These are phyloP conservation scores for Sprattus sprattus DNA, from an alignment of 2,113 vertebrate genomes.

Conservation along the genomic window DNA sequence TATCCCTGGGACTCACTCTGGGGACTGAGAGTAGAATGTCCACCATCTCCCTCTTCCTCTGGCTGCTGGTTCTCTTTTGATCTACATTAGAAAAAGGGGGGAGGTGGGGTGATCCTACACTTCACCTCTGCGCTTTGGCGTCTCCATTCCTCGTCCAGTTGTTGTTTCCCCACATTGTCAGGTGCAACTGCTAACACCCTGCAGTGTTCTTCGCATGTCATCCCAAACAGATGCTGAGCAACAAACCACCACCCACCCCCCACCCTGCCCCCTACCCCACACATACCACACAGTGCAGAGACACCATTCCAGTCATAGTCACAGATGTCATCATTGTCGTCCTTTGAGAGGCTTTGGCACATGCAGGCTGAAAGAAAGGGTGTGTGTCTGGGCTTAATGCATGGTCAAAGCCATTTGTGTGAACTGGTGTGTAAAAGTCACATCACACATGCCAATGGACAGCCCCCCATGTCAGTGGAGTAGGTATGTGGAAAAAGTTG, in stretches of 20 bases:
- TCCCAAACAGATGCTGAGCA: not conserved
- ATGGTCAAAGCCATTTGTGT: not conserved
- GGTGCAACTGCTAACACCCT: constrained; percentile 9
- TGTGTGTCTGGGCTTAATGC: not conserved
- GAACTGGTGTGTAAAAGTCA: not conserved
- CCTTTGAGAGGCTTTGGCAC: not conserved
- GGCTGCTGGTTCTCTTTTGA: not conserved
- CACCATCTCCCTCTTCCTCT: not conserved
- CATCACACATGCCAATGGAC: not conserved
- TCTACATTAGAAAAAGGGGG: not conserved
- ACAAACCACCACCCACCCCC: constrained; percentile 27
- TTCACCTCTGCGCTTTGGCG: not conserved
- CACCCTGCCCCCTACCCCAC: constrained; percentile 26
- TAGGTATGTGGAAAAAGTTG: not conserved
- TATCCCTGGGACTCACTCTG: too few relatives aligned
- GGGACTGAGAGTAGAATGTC: not conserved
- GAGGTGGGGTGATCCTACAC: not conserved
- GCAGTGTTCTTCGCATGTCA: not conserved
- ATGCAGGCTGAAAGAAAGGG: not conserved
- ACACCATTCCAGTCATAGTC: constrained; percentile 12
- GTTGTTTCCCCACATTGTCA: not conserved
- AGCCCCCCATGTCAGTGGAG: not conserved
- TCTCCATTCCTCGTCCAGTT: not conserved
- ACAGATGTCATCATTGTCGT: not conserved
- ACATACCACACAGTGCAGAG: constrained; percentile 16